Base-by-base conservation (phyloP, 1,140 invertebrate species). In the Schlechtendalia chinensis region DNA sequence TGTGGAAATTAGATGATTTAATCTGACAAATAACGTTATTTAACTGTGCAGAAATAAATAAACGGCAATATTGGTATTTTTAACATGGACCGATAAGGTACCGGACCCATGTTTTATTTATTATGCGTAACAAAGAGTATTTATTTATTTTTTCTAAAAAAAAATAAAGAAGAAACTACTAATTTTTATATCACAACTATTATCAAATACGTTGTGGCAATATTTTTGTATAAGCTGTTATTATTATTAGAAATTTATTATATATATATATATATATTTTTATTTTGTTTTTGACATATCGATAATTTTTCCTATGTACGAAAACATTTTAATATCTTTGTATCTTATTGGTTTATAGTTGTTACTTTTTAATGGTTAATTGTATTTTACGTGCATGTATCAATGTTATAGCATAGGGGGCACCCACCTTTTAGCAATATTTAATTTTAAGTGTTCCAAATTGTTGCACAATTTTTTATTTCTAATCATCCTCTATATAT, bases 391-490 rank as follows among this genome's bases (percentile, higher is more conserved):
- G 29, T 19, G 45, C 22, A 27, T 27, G 11, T 19, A 53, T 53
- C 24, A 71, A 29, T 50, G 17, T 53, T 53, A 53, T 53, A 71
- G 16, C 12, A 71, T 53, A 17, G 11, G 4, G n/a, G 58, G 10
- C 12, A 71, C 24, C 47, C 67, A 71, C 67, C 45, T 71, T 71
- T 53, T 27, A 19, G 22, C 27, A 47, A 24, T 53, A 19, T 53
- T 71, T 4, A 53, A 10, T 27, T 11, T 50, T 71, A 24, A 71
- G 50, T 71, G 16, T 53, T 71, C 6, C 19, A 10, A n/a, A 71
- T 53, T 71, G 24, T 53, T 71, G 67, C 67, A 71, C 67, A 29
- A 5, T 12, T 53, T 53, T n/a, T n/a, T 19, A 27, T 53, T 71
- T 71, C n/a, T n/a, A n/a, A n/a, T 53, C 47, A 53, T 27, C 47